Base-by-base conservation (phyloP, 2,888 invertebrate species). In the Teinopalpus imperialis region DNA sequence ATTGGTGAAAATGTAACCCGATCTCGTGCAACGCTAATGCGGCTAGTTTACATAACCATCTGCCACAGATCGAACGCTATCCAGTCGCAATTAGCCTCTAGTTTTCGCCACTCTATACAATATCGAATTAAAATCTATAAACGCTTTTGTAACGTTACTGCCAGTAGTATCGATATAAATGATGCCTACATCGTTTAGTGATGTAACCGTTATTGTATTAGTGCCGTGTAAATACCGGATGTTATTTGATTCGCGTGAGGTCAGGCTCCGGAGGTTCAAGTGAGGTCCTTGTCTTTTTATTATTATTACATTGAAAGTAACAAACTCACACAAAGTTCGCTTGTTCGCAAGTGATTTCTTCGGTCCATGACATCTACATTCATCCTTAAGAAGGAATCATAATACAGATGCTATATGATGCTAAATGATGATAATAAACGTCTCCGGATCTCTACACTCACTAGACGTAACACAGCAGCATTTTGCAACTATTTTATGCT, bases 251-350 rank as follows among this genome's bases (percentile, higher is more conserved):
- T 27, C n/a, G 26, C 10, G 18, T 14, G 7, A 5, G 20, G n/a
- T 12, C 8, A 14, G n/a, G n/a, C 9, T 26, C 24, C 8, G 18
- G 8, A 5, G 3, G 36, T 24, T 36, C 26, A 37, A 10, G n/a
- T 12, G 37, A 10, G 27, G 37, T 27, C 37, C 26, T 37, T 18
- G 24, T 16, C 27, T 12, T 27, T 37, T 37, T 2, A 29, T n/a
- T n/a, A n/a, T n/a, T n/a, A n/a, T n/a, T 29, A n/a, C n/a, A n/a
- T n/a, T n/a, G n/a, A n/a, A n/a, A n/a, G n/a, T n/a, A n/a, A n/a
- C n/a, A n/a, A n/a, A n/a, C n/a, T n/a, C n/a, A n/a, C n/a, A n/a
- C n/a, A n/a, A n/a, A n/a, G n/a, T n/a, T n/a, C n/a, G n/a, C n/a
- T n/a, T n/a, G n/a, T n/a, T n/a, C n/a, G n/a, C n/a, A n/a, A n/a